Base-by-base conservation (phyloP, 2,113 vertebrate genomes). In the Scortum barcoo region DNA sequence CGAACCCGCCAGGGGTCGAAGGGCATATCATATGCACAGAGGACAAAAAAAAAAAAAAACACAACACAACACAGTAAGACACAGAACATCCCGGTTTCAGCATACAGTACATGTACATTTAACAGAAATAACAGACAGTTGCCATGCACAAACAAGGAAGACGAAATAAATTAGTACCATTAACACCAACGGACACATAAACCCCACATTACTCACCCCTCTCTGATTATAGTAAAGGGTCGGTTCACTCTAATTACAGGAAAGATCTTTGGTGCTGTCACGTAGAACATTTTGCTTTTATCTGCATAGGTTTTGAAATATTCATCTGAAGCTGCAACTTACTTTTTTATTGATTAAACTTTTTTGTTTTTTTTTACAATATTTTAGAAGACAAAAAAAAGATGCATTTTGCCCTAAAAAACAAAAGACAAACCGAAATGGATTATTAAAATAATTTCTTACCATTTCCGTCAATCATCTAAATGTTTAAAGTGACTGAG, bases 1-100 rank as follows among this genome's bases (percentile, higher is more conserved):
- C 80, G 24, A 40, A 80, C 92, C 94, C 94, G 5, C 91, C 86
- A 83, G 92, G 93, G 93, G 87, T 86, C 88, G 80, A 85, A 85
- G 88, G 92, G 80, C 89, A 69, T n/a, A 72, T 51, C n/a, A n/a
- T n/a, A n/a, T n/a, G n/a, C n/a, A 80, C 65, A 90, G 72, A 84
- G 74, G 77, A 85, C 75, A 85, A 71, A 84, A 76, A n/a, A n/a
- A n/a, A n/a, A n/a, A n/a, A n/a, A n/a, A n/a, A n/a, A n/a, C n/a
- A n/a, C n/a, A n/a, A 72, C 68, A 90, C 62, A 56, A 75, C 74
- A 86, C 84, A 82, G 54, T 17, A 85, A 82, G 78, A 26, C 71
- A 89, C 85, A 85, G 20, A 56, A 83, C 78, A 67, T 66, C 61
- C 22, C 33, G 13, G 81, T 67, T n/a, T 51, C 5, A 26, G 20